Evolutionary conservation across 2,113 vertebrate genomes (phyloP), one percentile per base, ranked within the genome.

Genomic region (Parus major): DNA sequence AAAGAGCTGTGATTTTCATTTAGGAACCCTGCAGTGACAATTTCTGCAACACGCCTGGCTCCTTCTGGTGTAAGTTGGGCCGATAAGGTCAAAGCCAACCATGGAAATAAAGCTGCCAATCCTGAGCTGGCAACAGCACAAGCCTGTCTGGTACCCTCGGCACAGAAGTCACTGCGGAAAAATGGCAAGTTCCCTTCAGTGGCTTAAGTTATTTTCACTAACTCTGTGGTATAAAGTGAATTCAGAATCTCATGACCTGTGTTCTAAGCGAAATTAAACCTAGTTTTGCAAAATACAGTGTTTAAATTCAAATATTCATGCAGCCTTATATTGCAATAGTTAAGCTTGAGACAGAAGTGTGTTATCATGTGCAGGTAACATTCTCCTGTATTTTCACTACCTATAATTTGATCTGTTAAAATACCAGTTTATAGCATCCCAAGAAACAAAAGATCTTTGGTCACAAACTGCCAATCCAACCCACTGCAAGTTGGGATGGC

Each of bases 11-110:
- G 75, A 16, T 53, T 96, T 88, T 41, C 35, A 1, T 69, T 72
- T 84, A 99, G 99, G 91, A 98, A 98, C 69, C 98, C 99, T 39
- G 93, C 99, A 78, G 97, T 98, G 71, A 94, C 98, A 5, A 96
- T 98, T 90, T 97, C 98, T 80, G 96, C 98, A 19, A 97, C 98
- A 3, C 98, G 99, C 25, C 97, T 99, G 92, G 98, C 98, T 90
- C 98, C 99, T 82, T 95, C 98, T 19, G 99, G 98, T 75, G 99
- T 98, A 25, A 99, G 99, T 89, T 99, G 99, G 99, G 99, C 99
- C 5, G 99, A 99, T 93, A 98, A 99, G 93, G 99, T 99, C 8
- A 99, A 99, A 96, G 99, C 98, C 91, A 98, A 98, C 92, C 99
- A 99, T 31, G 97, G 98, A 15, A 92, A 83, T 46, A 96, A 98